Conservation (phyloP, 1,140 invertebrate genomes). For the Lamellibrachia luymesi region DNA sequence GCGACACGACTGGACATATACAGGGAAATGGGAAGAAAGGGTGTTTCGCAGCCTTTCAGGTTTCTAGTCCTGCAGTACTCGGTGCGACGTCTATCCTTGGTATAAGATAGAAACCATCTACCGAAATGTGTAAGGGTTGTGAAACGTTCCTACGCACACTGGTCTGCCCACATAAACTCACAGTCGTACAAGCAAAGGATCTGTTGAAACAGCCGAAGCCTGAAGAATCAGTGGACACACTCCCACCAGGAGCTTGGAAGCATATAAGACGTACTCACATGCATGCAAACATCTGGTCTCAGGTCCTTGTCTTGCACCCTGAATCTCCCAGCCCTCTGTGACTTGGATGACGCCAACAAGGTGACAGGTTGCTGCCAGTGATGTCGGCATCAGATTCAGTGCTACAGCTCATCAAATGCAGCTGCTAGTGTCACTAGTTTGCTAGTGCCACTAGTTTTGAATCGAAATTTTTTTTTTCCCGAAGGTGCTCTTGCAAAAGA, state of each 20-base stretch:
- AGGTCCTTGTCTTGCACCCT: background rate
- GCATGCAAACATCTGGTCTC: background rate
- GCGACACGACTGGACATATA: constrained; percentile 11
- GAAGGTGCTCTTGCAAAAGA: too few species aligned
- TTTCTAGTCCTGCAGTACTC: background rate
- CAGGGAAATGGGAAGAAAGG: constrained; percentile 9
- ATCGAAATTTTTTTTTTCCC: too few species aligned
- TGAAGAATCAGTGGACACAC: background rate
- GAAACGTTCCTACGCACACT: background rate
- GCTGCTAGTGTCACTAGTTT: background rate
- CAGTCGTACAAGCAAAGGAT: too few species aligned
- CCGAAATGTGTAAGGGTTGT: background rate
- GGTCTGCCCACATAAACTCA: background rate
- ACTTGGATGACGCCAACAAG: too few species aligned
- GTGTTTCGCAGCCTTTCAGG: background rate
- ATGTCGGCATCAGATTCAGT: background rate
- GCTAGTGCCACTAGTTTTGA: background rate
- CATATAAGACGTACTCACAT: background rate
- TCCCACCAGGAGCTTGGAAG: background rate
- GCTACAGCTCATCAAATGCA: background rate
- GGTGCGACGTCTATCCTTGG: background rate
- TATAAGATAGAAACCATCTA: background rate
- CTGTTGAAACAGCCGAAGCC: background rate
- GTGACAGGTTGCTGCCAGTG: too few species aligned
- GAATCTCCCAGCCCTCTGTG: too few species aligned